Base-by-base conservation (phyloP, 2,113 vertebrate genomes). In the Anseranas semipalmata region DNA sequence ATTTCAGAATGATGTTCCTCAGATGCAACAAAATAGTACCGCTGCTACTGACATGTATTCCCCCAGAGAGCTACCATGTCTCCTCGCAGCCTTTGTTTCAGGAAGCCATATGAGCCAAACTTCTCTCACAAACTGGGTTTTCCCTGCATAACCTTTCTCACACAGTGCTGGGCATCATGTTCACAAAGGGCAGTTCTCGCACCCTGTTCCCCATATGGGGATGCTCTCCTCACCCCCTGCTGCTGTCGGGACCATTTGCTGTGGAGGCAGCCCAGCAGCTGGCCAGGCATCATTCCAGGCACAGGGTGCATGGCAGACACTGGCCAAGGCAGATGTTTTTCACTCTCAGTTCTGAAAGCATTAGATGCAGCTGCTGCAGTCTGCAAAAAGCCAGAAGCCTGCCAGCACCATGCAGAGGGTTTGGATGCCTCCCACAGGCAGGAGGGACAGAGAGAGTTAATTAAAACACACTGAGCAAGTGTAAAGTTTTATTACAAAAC, bases 401-500 rank as follows among this genome's bases (percentile, higher is more conserved):
- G 80, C 88, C 92, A 87, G 92, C 76, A 17, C 25, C 80, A 58
- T 3, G 60, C 76, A 35, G 95, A 80, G 91, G 48, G 6, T 48
- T 72, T 46, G 73, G 73, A 93, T 87, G 96, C 90, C 88, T 94
- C 95, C 93, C 87, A 45, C 90, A 72, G 92, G 86, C 88, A 65
- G 93, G 65, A 95, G 95, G 79, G 93, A 65, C 83, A 30, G 56
- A 14, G 67, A 85, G 90, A 89, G 90, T 88, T 94, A 84, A 96
- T 93, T 92, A 94, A 90, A 87, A 76, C 60, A 83, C 87, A 87
- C 83, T 12, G 77, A 91, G 89, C 86, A 43, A 82, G n/a, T 56
- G 70, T 81, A 72, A 88, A 94, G 73, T 89, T 96, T 87, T 37
- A 80, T 95, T 79, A 78, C 25, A 58, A 53, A 71, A 22, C 95